Conservation (phyloP, 2,888 invertebrate genomes). For the Trissoscelio sp. region DNA sequence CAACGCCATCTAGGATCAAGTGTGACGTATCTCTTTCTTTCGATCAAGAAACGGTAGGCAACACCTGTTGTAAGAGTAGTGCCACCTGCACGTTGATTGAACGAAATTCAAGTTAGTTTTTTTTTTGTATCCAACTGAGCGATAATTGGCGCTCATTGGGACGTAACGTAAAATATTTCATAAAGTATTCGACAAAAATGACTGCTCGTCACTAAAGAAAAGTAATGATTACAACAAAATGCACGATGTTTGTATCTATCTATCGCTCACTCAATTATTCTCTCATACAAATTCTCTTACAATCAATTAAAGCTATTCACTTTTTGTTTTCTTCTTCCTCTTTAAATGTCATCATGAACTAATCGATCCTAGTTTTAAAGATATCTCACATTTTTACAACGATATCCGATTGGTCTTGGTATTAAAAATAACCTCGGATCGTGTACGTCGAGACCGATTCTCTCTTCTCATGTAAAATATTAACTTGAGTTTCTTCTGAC, state of each 20-base stretch:
- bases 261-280: slow-evolving; percentile 46
- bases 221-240: slow-evolving; percentile 54
- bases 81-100: slow-evolving; percentile 10
- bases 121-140: not conserved
- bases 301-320: slow-evolving; percentile 17
- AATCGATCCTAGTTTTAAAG: slow-evolving; percentile 76
- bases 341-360: slow-evolving; percentile 74
- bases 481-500: slow-evolving; percentile 46
- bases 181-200: slow-evolving; percentile 37
- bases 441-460: slow-evolving; percentile 65
- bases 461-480: slow-evolving; percentile 61
- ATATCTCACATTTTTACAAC: slow-evolving; percentile 58
- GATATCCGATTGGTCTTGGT: slow-evolving; percentile 83
- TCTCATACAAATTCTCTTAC: slow-evolving; percentile 43
- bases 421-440: slow-evolving; percentile 84
- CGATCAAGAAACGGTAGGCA: slow-evolving; percentile 9
- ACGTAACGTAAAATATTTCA: too few species aligned
- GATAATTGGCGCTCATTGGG: not conserved
- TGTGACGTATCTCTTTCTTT: slow-evolving; percentile 1
- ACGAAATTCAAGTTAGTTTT: slow-evolving; percentile 25
- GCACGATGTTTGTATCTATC: slow-evolving; percentile 52
- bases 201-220: slow-evolving; percentile 30
- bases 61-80: not conserved
- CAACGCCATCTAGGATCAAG: slow-evolving; percentile 13
- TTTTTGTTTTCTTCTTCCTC: slow-evolving; percentile 31